Conservation (phyloP, 2,888 invertebrate species). For the Muscina levida region DNA sequence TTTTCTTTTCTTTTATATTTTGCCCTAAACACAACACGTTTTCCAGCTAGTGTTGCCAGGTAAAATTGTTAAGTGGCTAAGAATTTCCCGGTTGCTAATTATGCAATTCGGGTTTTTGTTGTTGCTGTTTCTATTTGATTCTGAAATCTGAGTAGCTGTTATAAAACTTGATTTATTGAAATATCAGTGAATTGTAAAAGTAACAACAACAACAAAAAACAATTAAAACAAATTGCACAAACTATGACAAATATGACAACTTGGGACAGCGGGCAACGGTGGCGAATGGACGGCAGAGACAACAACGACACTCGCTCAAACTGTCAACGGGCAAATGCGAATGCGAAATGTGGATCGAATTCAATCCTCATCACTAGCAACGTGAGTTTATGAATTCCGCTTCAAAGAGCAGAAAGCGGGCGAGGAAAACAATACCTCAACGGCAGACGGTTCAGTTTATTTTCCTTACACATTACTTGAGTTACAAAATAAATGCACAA, state of each 20-base stretch:
- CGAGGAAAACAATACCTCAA: slow-evolving; percentile 23
- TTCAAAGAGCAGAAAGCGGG: slow-evolving; percentile 17
- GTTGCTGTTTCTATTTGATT: slow-evolving; percentile 16
- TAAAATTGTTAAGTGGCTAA: too few species aligned
- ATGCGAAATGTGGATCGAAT: slow-evolving; percentile 25
- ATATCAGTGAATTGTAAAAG: slow-evolving; percentile 54
- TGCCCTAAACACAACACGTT: slow-evolving; percentile 6
- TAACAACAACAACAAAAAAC: too few species aligned
- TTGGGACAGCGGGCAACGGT: too few species aligned
- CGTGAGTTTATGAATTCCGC: background rate
- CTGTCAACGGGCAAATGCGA: background rate
- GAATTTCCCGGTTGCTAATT: too few species aligned
- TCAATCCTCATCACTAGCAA: background rate
- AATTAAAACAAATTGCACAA: background rate
- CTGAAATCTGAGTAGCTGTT: slow-evolving; percentile 51
- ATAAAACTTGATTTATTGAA: slow-evolving; percentile 45
- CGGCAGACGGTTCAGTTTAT: background rate
- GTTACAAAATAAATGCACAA: background rate
- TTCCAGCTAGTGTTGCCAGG: background rate
- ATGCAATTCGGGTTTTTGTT: background rate
- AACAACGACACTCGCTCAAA: slow-evolving; percentile 1
- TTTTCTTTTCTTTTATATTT: background rate
- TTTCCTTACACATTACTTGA: slow-evolving; percentile 6
- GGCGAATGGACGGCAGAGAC: background rate
- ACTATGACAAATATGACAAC: slow-evolving; percentile 29